Evolutionary conservation across 2,888 invertebrate species (phyloP), one percentile per base, ranked within the genome.

Genomic region (Periphyllus acericola): DNA sequence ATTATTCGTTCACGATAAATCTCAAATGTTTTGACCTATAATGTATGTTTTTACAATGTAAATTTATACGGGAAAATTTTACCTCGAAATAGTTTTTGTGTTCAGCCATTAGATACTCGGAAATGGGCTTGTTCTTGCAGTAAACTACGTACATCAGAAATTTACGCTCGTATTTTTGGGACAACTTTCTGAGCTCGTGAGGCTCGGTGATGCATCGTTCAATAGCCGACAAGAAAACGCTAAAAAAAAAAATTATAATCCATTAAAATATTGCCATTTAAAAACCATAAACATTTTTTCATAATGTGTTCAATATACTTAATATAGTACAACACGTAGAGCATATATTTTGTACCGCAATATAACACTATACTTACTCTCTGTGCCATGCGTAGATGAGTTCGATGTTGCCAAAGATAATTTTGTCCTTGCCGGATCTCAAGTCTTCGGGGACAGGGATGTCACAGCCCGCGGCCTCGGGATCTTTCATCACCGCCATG

Each of bases 101-200:
- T 91, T 99, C 99, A 29, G 97, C 97, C 71, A 99, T 98, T 90
- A 99, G 98, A 93, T 96, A 98, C 92, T 99, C 99, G 40, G 99
- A 99, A 90, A 98, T 97, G 29, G 99, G 99, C 92, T 99, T 99
- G 92, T 99, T 99, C 92, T 99, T 97, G 93, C 99, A 99, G 93
- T 99, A 99, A 82, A 97, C 96, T 90, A 98, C 98, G 93, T 99
- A 99, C 95, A 99, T 97, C 92, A 96, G 96, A 90, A 99, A 94
- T 91, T 98, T 96, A 90, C 97, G 94, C 92, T 98, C 98, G 93
- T 97, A 96, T 86, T 95, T 94, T 90, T 95, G 95, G 92, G 97
- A 97, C 89, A 97, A 93, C 76, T 95, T 94, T 0, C 97, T 99
- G 90, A 99, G 93, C 91, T 96, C 95, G 90, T 96, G 96, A 2